Base-by-base conservation (phyloP, 2,113 vertebrate species). In the Bungarus multicinctus region DNA sequence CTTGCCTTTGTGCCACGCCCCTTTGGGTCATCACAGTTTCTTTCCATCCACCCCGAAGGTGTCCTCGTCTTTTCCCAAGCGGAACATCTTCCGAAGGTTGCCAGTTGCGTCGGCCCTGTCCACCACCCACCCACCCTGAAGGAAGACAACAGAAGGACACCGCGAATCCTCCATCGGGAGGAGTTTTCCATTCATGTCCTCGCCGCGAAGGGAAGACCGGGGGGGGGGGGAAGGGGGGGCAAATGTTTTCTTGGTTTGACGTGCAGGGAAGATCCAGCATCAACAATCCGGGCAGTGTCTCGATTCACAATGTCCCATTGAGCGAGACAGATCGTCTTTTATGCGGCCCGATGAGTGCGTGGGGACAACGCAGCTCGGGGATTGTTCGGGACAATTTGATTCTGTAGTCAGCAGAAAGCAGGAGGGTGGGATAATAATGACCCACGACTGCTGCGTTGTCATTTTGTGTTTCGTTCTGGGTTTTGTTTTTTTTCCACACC, bases 61-160 rank as follows among this genome's bases (percentile, higher is more conserved):
- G 10, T 8, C 87, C 88, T 85, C 6, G 3, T 12, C 5, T 58
- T 91, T 57, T 91, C 53, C 89, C 91, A 88, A 8, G 45, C 20
- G 74, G 90, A 92, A 47, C 89, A 47, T 94, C 90, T 90, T 88
- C 86, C 60, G 64, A 45, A 4, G 0, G 0, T 54, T 2, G 30
- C 57, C 89, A 39, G 81, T 58, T 55, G 7, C 14, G 74, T 0
- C 2, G 20, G 4, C 0, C 64, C 43, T 1, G 0, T 86, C 8
- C 47, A n/a, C 45, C 2, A 0, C 3, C 0, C 25, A 6, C 0
- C 89, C 5, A 1, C 0, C 64, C 30, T 10, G 47, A 39, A 39
- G 20, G 69, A 39, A 74, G 69, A 74, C 69, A 74, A 74, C n/a
- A 64, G 25, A 14, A 14, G 22, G 14, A 10, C 5, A 54, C 25